These are phyloP conservation scores for Diorhabda carinulata DNA, from an alignment of 1,140 invertebrate species.

Conservation along the genomic window DNA sequence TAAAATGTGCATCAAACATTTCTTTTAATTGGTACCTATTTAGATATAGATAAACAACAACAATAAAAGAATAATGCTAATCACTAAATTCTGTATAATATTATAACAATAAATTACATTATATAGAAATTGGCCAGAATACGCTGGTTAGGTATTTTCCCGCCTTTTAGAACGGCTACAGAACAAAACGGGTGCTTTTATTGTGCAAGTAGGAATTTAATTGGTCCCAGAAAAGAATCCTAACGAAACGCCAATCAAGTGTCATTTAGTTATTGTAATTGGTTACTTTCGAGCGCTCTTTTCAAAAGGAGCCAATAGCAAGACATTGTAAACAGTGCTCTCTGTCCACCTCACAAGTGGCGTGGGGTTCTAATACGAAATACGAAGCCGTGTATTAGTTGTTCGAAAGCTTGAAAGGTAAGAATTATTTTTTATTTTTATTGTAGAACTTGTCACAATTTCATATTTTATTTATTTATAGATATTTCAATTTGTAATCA, in stretches of 20 bases:
- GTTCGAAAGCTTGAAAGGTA: slow-evolving; percentile 56
- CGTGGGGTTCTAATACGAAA: slow-evolving; percentile 60
- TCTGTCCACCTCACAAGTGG: slow-evolving; percentile 57
- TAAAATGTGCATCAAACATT: too few relatives aligned
- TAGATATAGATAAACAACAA: too few relatives aligned
- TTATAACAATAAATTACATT: too few relatives aligned
- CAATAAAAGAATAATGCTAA: too few relatives aligned
- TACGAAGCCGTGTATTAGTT: slow-evolving; percentile 59
- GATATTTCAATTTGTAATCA: slow-evolving; percentile 33
- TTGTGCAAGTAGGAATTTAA: slow-evolving; percentile 23
- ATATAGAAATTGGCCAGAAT: too few relatives aligned
- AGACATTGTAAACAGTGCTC: slow-evolving; percentile 50
- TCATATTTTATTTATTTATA: slow-evolving; percentile 35
- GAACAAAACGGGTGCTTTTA: slow-evolving; percentile 11
- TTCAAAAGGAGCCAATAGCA: slow-evolving; percentile 58
- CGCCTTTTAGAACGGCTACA: slow-evolving; percentile 6
- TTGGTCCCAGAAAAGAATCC: slow-evolving; percentile 30
- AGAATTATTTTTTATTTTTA: slow-evolving; percentile 56
- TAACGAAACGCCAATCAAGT: slow-evolving; percentile 22
- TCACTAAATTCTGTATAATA: too few relatives aligned
- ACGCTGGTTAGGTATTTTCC: not conserved
- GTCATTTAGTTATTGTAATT: slow-evolving; percentile 48
- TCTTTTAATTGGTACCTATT: too few relatives aligned
- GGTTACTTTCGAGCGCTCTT: slow-evolving; percentile 58
- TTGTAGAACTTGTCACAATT: slow-evolving; percentile 51